A percentile compares a stretch with the other conserved stretches of the same genome.
Conservation (phyloP, 2,113 vertebrate species). For the Ramphastos sulfuratus region DNA sequence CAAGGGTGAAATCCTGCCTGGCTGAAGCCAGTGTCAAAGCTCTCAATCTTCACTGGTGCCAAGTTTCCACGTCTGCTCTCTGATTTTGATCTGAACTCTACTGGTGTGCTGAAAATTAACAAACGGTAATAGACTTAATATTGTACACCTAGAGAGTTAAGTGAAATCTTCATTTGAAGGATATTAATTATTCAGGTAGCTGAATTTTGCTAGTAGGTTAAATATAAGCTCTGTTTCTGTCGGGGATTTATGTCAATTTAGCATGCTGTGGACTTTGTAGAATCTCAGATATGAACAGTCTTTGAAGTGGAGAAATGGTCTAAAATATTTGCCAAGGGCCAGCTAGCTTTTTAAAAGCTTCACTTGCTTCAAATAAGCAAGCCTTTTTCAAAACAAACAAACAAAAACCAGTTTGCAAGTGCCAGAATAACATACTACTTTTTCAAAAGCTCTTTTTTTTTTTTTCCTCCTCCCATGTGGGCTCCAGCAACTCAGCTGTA, state of each 20-base stretch:
- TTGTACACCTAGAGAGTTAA: not conserved
- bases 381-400: not conserved
- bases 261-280: not conserved
- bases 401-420: not conserved
- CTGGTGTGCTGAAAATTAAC: not conserved
- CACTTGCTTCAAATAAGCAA: conserved; percentile 15
- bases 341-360: conserved; percentile 17
- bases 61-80: not conserved
- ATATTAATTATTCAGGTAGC: conserved; percentile 36
- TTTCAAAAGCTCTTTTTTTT: not conserved
- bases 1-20: not conserved
- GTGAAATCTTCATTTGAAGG: conserved; percentile 27
- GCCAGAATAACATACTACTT: not conserved
- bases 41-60: not conserved
- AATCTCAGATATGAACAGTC: not conserved
- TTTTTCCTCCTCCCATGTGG: not conserved
- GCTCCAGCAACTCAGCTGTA: conserved; percentile 40
- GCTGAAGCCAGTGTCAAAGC: not conserved
- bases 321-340: conserved; percentile 27
- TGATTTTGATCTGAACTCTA: not conserved
- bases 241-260: conserved; percentile 20
- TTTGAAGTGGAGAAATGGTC: conserved; percentile 42
- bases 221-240: conserved; percentile 18
- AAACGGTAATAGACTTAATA: not conserved
- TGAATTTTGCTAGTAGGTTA: conserved; percentile 35